These are phyloP conservation scores for Cerceris ruficornis DNA, from an alignment of 2,888 invertebrate species.

Conservation along the genomic window DNA sequence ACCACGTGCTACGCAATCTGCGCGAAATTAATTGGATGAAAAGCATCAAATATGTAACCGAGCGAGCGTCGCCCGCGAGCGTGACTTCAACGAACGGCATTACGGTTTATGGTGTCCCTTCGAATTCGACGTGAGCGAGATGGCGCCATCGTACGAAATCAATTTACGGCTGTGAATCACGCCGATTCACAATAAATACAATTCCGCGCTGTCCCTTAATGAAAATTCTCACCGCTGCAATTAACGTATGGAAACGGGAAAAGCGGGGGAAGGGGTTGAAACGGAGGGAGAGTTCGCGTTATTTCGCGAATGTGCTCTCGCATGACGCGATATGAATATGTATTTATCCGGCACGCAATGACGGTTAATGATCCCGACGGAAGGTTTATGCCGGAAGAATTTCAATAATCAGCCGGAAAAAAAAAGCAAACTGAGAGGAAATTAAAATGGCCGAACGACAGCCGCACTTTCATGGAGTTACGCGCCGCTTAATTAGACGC, in stretches of 20 bases:
- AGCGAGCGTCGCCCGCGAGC: background rate
- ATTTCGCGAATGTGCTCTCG: slow-evolving; percentile 8
- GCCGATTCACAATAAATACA: slow-evolving; percentile 47
- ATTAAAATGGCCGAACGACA: background rate
- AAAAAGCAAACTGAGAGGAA: background rate
- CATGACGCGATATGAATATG: slow-evolving; percentile 16
- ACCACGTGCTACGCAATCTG: background rate
- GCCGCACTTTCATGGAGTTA: slow-evolving; percentile 24
- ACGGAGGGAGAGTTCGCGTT: slow-evolving; percentile 8
- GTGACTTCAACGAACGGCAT: slow-evolving; percentile 14
- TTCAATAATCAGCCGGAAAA: background rate
- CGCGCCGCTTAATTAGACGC: slow-evolving; percentile 34
- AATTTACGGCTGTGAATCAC: slow-evolving; percentile 35
- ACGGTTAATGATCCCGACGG: slow-evolving; percentile 46
- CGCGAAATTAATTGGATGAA: background rate
- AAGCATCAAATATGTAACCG: background rate
- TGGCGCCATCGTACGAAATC: slow-evolving; percentile 36
- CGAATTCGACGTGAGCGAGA: background rate
- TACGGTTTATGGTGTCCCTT: too few relatives aligned
- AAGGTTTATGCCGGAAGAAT: slow-evolving; percentile 31
- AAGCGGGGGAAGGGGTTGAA: too few relatives aligned
- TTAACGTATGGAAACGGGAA: slow-evolving; percentile 20
- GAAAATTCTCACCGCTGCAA: slow-evolving; percentile 38
- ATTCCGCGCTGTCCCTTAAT: slow-evolving; percentile 23
- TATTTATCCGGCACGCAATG: slow-evolving; percentile 17